phyloP scores from a whole-genome alignment of 1,140 invertebrate genomes.

The Spodoptera frugiperda region DNA sequence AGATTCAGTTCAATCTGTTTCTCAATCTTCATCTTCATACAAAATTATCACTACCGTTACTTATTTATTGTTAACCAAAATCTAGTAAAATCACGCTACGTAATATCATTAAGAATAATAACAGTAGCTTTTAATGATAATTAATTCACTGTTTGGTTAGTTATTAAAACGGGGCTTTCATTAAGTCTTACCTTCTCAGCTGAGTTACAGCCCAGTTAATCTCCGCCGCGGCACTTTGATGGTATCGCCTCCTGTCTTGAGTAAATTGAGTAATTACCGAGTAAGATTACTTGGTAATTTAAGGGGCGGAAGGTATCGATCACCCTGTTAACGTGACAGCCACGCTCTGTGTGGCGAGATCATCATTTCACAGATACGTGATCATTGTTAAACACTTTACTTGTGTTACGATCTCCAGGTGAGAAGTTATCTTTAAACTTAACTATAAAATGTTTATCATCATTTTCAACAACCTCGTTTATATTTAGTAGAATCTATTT shows the following conservation, averaged over 20 bases:
- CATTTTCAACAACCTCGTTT: not conserved
- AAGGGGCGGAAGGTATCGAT: constrained; percentile 69
- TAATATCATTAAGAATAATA: not conserved
- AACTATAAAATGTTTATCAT: not conserved
- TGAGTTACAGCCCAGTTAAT: constrained; percentile 53
- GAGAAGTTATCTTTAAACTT: not conserved
- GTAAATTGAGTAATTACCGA: constrained; percentile 80
- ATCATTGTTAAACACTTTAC: not conserved
- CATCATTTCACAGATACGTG: constrained; percentile 22
- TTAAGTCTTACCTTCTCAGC: constrained; percentile 50
- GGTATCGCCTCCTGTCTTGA: constrained; percentile 64
- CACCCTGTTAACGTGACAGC: constrained; percentile 52
- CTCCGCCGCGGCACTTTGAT: constrained; percentile 64
- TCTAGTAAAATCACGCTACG: no score
- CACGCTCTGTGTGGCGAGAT: constrained; percentile 25
- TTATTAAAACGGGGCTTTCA: constrained; percentile 50
- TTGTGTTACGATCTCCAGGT: not conserved
- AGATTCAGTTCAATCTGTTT: no score
- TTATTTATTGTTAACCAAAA: no score
- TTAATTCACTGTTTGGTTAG: constrained; percentile 31
- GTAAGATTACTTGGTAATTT: constrained; percentile 73
- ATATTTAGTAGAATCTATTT: not conserved
- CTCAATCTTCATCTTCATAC: no score
- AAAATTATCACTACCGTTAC: no score
- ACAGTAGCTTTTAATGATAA: constrained; percentile 14